These are phyloP conservation scores for Daptonema setosum DNA, from an alignment of 2,888 invertebrate species.

Conservation along the genomic window DNA sequence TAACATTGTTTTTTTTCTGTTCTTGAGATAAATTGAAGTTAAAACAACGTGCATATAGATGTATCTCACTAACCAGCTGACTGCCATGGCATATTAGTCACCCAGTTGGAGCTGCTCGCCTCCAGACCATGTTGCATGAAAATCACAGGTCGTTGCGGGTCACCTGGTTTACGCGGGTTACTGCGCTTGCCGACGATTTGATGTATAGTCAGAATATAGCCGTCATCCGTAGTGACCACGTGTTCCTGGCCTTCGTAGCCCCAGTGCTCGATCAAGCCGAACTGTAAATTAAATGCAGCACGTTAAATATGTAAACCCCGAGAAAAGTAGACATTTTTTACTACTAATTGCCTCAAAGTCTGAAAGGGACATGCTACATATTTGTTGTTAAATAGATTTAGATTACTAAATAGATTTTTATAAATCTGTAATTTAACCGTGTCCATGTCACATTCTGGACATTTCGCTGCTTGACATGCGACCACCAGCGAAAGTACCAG, in stretches of 20 bases:
- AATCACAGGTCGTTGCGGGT: slow-evolving; percentile 22
- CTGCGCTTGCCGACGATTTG: too few relatives aligned
- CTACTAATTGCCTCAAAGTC: not conserved
- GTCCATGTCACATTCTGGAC: too few relatives aligned
- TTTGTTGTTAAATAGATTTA: too few relatives aligned
- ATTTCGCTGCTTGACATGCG: too few relatives aligned
- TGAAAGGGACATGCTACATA: too few relatives aligned
- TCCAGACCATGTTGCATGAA: slow-evolving; percentile 25
- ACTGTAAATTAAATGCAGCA: not conserved
- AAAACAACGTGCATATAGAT: too few relatives aligned
- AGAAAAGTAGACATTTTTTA: not conserved
- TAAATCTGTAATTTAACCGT: too few relatives aligned
- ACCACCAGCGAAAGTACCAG: too few relatives aligned
- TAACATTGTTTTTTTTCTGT: too few relatives aligned
- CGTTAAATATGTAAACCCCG: not conserved
- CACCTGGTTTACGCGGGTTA: too few relatives aligned
- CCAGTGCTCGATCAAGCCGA: slow-evolving; percentile 23
- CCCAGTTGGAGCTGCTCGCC: slow-evolving; percentile 56
- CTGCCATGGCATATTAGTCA: slow-evolving; percentile 41
- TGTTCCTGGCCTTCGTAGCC: slow-evolving; percentile 23
- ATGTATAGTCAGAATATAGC: slow-evolving; percentile 45
- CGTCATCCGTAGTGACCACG: slow-evolving; percentile 43
- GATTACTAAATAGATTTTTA: too few relatives aligned
- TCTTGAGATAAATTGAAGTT: too few relatives aligned
- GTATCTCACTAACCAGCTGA: not conserved